A percentile compares a stretch with the other conserved stretches of the same genome.
These are phyloP conservation scores for Thelaira solivaga DNA, from an alignment of 2,888 invertebrate genomes.

Conservation along the genomic window DNA sequence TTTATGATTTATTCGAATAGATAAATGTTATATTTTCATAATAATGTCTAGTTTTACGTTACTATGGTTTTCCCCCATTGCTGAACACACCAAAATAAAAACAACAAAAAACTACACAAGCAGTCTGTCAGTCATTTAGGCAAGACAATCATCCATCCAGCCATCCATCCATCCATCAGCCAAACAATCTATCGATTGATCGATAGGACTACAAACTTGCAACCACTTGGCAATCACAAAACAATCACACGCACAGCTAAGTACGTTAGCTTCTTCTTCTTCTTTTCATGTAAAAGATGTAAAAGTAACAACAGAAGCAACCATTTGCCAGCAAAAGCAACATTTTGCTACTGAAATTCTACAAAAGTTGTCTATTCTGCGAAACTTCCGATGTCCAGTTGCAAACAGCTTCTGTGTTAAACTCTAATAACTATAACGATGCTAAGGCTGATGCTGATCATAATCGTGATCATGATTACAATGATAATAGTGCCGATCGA, in stretches of 20 bases:
- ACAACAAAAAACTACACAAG: conserved; percentile 1
- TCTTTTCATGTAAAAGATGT: conserved; percentile 7
- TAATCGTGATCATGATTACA: conserved; percentile 43
- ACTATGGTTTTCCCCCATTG: conserved; percentile 45
- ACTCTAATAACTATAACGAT: conserved; percentile 56
- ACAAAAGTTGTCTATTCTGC: conserved; percentile 52
- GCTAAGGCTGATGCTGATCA: conserved; percentile 6
- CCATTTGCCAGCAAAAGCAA: conserved; percentile 15
- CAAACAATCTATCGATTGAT: not conserved
- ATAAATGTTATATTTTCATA: conserved; percentile 57
- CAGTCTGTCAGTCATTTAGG: not conserved
- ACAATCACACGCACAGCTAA: not conserved
- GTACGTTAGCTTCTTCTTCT: not conserved
- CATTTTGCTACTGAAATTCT: conserved; percentile 50
- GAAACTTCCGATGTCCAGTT: conserved; percentile 55
- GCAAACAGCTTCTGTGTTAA: conserved; percentile 61
- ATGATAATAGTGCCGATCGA: not conserved
- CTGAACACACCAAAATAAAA: conserved; percentile 19
- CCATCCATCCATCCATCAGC: conserved; percentile 1
- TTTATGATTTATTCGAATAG: conserved; percentile 58
- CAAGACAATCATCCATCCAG: conserved; percentile 36
- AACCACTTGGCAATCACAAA: not conserved
- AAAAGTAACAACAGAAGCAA: conserved; percentile 45
- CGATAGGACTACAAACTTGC: not conserved
- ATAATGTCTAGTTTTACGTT: conserved; percentile 47